phyloP scores from a whole-genome alignment of 30 jellyfish, hydroid and myxozoan genomes.

The Catostylus mosaicus region DNA sequence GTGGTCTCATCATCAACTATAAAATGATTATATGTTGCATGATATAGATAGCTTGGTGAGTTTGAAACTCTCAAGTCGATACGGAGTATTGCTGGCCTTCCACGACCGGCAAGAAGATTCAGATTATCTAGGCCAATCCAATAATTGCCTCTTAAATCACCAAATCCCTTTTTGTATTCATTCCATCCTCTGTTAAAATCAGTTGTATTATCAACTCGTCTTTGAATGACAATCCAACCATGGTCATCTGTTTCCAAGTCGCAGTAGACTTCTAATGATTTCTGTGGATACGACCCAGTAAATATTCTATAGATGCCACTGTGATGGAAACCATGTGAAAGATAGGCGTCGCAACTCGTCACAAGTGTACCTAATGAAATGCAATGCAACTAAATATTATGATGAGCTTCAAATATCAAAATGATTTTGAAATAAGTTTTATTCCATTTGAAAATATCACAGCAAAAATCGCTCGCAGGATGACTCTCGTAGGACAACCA shows the following conservation, averaged over 20 bases:
- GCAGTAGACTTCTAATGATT: conserved; percentile 4
- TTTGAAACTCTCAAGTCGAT: not conserved
- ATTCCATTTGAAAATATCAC: too few relatives aligned
- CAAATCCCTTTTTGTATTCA: too few relatives aligned
- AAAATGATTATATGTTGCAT: not conserved
- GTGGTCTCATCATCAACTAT: not conserved
- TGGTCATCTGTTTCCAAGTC: not conserved
- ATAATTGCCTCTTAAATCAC: conserved; percentile 16
- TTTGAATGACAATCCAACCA: conserved; percentile 46
- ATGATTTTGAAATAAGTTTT: too few relatives aligned
- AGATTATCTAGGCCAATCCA: conserved; percentile 28
- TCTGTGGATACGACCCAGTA: not conserved
- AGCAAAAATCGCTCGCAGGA: too few relatives aligned
- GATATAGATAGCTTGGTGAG: not conserved
- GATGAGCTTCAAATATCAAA: too few relatives aligned
- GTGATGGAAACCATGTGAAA: not conserved
- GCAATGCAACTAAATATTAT: too few relatives aligned
- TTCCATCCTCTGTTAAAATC: conserved; percentile 26
- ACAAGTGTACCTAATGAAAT: not conserved
- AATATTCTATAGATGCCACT: not conserved
- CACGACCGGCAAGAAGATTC: not conserved
- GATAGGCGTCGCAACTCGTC: not conserved
- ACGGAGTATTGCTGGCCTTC: not conserved
- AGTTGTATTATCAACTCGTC: conserved; percentile 16
- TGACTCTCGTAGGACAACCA: too few relatives aligned